Base-by-base conservation (phyloP, 2,888 invertebrate species). In the Epirrita christyi region DNA sequence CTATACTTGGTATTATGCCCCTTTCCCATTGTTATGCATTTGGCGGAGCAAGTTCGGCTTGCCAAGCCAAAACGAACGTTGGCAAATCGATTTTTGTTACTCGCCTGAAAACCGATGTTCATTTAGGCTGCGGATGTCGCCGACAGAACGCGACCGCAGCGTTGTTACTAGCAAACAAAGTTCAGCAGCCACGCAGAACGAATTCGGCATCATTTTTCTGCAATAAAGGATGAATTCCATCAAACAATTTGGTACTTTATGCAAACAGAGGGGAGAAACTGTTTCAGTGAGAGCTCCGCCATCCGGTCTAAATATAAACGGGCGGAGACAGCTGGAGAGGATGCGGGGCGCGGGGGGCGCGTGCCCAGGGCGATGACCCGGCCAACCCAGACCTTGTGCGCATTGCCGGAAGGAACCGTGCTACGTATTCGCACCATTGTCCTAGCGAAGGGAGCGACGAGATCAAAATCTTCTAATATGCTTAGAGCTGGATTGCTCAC, bases 291-390 rank as follows among this genome's bases (percentile, higher is more conserved):
- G 82, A 83, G 80, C 83, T 81, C 75, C 67, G 81, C 81, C 80
- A 82, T 85, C 83, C 86, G 81, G 83, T 83, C 88, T 88, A 88
- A 86, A 88, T 88, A 87, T 88, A 88, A 84, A 75, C 76, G 77
- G 80, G 76, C 75, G 77, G 81, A 79, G 83, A 83, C 85, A 85
- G 84, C 81, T 81, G 81, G 79, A 64, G 72, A 70, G 72, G 68
- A 63, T 66, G 72, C 59, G 50, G 68, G 60, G 60, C 65, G 69
- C 67, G 56, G n/a, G 57, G 57, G 55, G 50, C 47, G 59, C 49
- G 67, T 66, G 66, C 65, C 58, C 70, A 78, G 84, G 83, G 70
- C 84, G 77, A 78, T 83, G 85, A 88, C 88, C 88, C 81, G 75
- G 54, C 62, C 75, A 81, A 82, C 85, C 86, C 86, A 88, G 88